Base-by-base conservation (phyloP, 1,140 invertebrate species). In the Drosophila sechellia region DNA sequence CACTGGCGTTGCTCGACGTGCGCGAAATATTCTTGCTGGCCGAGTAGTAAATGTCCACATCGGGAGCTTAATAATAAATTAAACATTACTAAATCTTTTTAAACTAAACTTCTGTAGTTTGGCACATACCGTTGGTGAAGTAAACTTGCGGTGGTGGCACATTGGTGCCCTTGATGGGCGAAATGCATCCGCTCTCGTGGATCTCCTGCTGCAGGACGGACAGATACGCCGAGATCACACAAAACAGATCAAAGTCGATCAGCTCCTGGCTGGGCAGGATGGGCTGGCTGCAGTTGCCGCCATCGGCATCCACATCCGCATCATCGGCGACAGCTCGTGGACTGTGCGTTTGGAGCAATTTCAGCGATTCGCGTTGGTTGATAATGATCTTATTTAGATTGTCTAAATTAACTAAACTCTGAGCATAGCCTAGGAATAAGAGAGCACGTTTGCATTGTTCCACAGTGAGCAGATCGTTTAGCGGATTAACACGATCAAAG, bases 121-220 rank as follows among this genome's bases (percentile, higher is more conserved):
- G 1, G 42, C 17, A 12, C 71, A 54, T 34, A 90, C 85, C 85
- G 68, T 92, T 92, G 20, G 92, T 87, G 20, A 92, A 87, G 54
- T 91, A 92, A 20, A 92, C 91, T 35, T 92, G 92, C 13, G 92
- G 92, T 5, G 92, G 92, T 45, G 92, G 90, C 46, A 92, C 85
- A 90, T 92, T 92, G 5, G 92, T 92, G 5, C 92, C 92, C 58
- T 92, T 92, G 5, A 92, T 92, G 46, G 92, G 92, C 59, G 92
- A 92, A 46, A 92, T 91, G 66, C 92, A 92, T 20, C 91, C 90
- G 57, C 90, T 92, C 52, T 92, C 92, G 52, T 92, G 81, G 40
- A 92, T 92, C 57, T 92, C 92, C 56, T 92, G 91, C 54, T 92
- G 92, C 22, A 92, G 57, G 46, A 92, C 91, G 15, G 92, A 92